These are phyloP conservation scores for Dorcus hopei DNA, from an alignment of 2,888 invertebrate species.

Conservation along the genomic window DNA sequence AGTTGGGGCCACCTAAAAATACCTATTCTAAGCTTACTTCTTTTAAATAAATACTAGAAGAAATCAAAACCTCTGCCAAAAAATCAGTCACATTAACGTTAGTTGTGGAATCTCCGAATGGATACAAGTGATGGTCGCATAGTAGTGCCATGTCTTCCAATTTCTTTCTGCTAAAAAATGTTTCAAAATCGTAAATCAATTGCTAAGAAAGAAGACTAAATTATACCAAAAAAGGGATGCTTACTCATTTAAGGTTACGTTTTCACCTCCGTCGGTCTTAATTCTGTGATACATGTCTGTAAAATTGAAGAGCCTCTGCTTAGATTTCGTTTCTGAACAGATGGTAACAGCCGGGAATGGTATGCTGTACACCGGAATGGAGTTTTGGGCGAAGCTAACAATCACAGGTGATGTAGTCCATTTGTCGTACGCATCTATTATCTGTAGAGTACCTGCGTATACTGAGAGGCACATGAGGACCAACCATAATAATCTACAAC, in stretches of 20 bases:
- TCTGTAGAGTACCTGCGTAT: constrained; percentile 59
- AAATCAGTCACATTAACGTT: constrained; percentile 55
- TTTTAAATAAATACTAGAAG: background rate
- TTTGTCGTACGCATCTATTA: constrained; percentile 65
- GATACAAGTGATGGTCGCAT: constrained; percentile 59
- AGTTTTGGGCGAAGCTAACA: constrained; percentile 71
- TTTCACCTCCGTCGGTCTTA: constrained; percentile 20
- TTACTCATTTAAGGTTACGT: constrained; percentile 58
- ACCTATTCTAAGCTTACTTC: background rate
- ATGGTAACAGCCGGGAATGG: constrained; percentile 48
- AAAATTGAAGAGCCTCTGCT: constrained; percentile 62
- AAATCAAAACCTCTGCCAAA: constrained; percentile 52
- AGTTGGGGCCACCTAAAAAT: constrained; percentile 40
- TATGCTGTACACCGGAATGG: constrained; percentile 67
- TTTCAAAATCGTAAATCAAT: too few relatives aligned
- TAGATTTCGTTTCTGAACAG: constrained; percentile 58
- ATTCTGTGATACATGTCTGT: constrained; percentile 54
- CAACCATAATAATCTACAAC: constrained; percentile 61
- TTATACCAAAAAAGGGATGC: constrained; percentile 25
- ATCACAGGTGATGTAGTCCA: constrained; percentile 74
- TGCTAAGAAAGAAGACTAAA: too few relatives aligned
- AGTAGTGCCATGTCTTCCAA: constrained; percentile 57
- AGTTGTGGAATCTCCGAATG: constrained; percentile 52
- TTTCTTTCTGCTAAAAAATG: constrained; percentile 31
- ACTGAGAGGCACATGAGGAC: constrained; percentile 60